phyloP scores from a whole-genome alignment of 2,888 invertebrate species.

The Silvanus unidentatus region DNA sequence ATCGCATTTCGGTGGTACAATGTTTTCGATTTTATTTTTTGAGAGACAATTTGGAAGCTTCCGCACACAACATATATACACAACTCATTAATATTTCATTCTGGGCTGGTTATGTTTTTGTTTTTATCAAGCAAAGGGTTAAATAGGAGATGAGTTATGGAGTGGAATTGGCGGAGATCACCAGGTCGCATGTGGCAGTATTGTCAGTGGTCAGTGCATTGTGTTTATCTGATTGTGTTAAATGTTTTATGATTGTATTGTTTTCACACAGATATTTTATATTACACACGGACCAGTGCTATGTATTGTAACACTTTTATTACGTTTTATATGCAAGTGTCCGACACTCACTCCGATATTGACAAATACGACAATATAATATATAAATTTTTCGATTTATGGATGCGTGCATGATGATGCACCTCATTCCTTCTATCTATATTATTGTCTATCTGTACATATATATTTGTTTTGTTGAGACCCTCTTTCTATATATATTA shows the following conservation, averaged over 20 bases:
- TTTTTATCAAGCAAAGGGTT: constrained; percentile 19
- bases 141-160: constrained; percentile 29
- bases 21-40: background rate
- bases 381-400: background rate
- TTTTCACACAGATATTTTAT: constrained; percentile 26
- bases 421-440: too few species aligned
- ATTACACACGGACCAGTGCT: background rate
- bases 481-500: too few species aligned
- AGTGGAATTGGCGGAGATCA: constrained; percentile 30
- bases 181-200: constrained; percentile 31
- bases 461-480: too few species aligned
- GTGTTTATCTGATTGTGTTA: constrained; percentile 37
- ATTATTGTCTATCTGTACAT: too few species aligned
- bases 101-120: constrained; percentile 15
- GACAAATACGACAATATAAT: constrained; percentile 1
- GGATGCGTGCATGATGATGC: too few species aligned
- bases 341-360: background rate
- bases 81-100: constrained; percentile 12
- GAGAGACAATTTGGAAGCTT: background rate
- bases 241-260: constrained; percentile 40
- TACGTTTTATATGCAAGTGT: constrained; percentile 4
- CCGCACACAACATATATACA: background rate
- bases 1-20: too few species aligned
- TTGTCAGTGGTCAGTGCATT: constrained; percentile 38
- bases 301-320: constrained; percentile 10